Percentiles rank a stretch among this genome's conserved stretches.
These are phyloP conservation scores for Camelus bactrianus DNA, from an alignment of 2,113 vertebrate species.

Conservation along the genomic window DNA sequence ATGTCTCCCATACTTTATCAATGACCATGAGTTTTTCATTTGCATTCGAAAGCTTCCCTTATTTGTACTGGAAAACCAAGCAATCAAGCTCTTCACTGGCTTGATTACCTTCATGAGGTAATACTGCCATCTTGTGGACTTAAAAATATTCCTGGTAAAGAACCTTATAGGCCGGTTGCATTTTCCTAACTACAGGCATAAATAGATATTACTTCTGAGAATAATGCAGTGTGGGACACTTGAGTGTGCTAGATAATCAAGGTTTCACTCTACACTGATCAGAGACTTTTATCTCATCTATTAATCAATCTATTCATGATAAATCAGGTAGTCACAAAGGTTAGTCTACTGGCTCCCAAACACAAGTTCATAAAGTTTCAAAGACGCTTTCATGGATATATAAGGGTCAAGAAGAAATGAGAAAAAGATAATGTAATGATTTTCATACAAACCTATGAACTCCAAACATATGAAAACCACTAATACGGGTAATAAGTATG, in stretches of 20 bases:
- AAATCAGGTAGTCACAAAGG: conserved; percentile 36
- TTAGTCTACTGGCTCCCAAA: not conserved
- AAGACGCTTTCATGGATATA: conserved; percentile 1
- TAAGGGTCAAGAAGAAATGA: conserved; percentile 28
- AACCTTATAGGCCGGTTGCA: conserved; percentile 67
- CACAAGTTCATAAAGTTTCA: conserved; percentile 3
- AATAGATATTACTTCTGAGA: conserved; percentile 58
- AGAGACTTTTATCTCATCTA: not conserved
- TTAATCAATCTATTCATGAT: conserved; percentile 41
- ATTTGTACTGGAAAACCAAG: conserved; percentile 45
- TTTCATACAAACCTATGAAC: not conserved
- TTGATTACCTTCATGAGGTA: conserved; percentile 74
- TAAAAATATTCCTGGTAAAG: conserved; percentile 70
- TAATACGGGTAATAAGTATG: not conserved
- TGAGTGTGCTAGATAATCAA: not conserved
- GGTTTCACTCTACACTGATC: conserved; percentile 2
- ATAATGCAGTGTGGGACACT: not conserved
- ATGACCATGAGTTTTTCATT: conserved; percentile 25
- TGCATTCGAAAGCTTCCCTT: conserved; percentile 49
- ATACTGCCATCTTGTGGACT: conserved; percentile 83
- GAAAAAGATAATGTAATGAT: not conserved
- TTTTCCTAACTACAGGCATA: conserved; percentile 77
- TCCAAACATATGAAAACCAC: not conserved
- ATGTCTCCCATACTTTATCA: conserved; percentile 54
- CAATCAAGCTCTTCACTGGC: not conserved